Evolutionary conservation across 1,140 invertebrate genomes (phyloP), one percentile per base, ranked within the genome.

Genomic region (Wiebesia pumilae): DNA sequence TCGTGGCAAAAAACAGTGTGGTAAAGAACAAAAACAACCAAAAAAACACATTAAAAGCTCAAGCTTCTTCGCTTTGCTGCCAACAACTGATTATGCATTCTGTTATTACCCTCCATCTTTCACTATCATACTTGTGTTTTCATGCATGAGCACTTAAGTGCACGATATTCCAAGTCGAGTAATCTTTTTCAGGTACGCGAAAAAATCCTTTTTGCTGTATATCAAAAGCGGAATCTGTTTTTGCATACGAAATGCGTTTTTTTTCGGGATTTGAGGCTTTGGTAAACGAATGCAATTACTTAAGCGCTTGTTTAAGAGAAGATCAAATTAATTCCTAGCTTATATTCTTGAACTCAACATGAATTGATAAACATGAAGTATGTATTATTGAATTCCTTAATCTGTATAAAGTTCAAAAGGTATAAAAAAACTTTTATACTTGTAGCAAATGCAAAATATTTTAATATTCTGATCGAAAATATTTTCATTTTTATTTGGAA

Each of bases 41-140:
- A 47, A 79, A 58, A 84, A 75, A 73, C 58, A 84, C 83, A 78
- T 84, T 73, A 84, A 84, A 78, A 78, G 83, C 73, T 84, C 51
- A 51, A 16, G 43, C 75, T 51, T 6, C 75, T 78, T 3, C 43
- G 21, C 69, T 12, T 21, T 40, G 67, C 51, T 47, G 43, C 58
- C 40, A 14, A 43, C 47, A 12, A 71, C 83, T 84, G 73, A 84
- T 84, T 84, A 84, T 84, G 38, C 38, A 54, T 73, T 7, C 69
- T 35, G 33, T 38, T 73, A 38, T 38, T 73, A 40, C 35, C 16
- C 69, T 33, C 30, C n/a, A 7, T 14, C 12, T 14, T 21, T 27
- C 62, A 14, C 62, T 65, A 14, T 65, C 12, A 4, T 27, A 33
- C 27, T 67, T 67, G 27, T 67, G 65, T 67, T 67, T 67, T n/a